Percentiles rank a stretch among this genome's conserved stretches.
These are phyloP conservation scores for Drosophila yakuba DNA, from an alignment of 1,140 invertebrate genomes.

Conservation along the genomic window DNA sequence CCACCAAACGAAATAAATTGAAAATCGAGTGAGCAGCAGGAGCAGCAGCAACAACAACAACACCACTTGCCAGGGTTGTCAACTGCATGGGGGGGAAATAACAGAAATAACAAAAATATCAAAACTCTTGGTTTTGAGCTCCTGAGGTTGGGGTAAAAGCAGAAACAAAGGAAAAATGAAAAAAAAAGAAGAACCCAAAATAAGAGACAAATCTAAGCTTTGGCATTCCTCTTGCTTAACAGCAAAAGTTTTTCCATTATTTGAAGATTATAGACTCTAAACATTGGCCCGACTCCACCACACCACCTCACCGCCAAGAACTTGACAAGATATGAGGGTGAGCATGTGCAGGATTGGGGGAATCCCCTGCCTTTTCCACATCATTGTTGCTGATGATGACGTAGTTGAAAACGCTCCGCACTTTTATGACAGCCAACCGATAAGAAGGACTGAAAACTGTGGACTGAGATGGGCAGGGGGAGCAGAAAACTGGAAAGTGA, in stretches of 20 bases:
- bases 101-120: constrained; percentile 26
- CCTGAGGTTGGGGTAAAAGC: constrained; percentile 4
- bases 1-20: constrained; percentile 75
- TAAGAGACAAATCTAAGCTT: constrained; percentile 76
- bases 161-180: constrained; percentile 27
- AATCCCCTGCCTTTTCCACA: constrained; percentile 23
- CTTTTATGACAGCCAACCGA: constrained; percentile 79
- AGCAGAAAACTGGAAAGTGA: constrained; percentile 13
- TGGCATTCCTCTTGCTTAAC: constrained; percentile 81
- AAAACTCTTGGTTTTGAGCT: constrained; percentile 29
- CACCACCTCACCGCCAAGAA: neutral
- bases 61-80: constrained; percentile 58
- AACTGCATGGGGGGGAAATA: constrained; percentile 50
- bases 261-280: constrained; percentile 84
- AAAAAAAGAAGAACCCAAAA: constrained; percentile 28
- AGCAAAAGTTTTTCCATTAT: constrained; percentile 84
- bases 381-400: constrained; percentile 69
- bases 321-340: constrained; percentile 65
- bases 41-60: constrained; percentile 47
- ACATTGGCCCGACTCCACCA: constrained; percentile 42
- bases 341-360: constrained; percentile 11
- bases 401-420: constrained; percentile 72
- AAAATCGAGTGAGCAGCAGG: constrained; percentile 74
- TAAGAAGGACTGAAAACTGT: constrained; percentile 39
- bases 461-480: constrained; percentile 9